Conservation (phyloP, 1,140 invertebrate species). For the Acromyrmex heyeri region DNA sequence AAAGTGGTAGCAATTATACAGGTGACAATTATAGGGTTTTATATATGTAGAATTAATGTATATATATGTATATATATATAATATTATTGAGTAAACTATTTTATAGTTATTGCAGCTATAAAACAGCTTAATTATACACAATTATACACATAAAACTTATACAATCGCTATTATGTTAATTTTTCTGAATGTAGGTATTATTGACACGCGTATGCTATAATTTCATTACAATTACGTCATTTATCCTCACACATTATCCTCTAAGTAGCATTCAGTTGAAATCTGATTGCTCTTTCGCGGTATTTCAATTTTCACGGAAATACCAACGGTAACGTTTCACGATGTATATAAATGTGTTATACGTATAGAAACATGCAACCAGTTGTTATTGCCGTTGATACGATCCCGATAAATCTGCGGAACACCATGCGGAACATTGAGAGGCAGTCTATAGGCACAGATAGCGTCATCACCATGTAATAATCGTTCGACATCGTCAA, state of each 20-base stretch:
- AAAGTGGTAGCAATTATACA: too few species aligned
- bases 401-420: conserved; percentile 53
- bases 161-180: too few species aligned
- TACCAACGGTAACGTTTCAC: not conserved
- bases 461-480: conserved; percentile 15
- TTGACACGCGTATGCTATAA: not conserved
- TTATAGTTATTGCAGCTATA: too few species aligned
- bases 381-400: conserved; percentile 62
- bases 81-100: too few species aligned
- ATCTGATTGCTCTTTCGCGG: not conserved
- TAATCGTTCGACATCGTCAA: conserved; percentile 22
- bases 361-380: conserved; percentile 4
- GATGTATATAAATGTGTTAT: not conserved
- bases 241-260: not conserved
- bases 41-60: too few species aligned
- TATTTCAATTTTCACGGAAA: conserved; percentile 27
- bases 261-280: not conserved
- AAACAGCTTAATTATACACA: too few species aligned
- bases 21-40: too few species aligned
- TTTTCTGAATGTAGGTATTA: too few species aligned
- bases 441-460: not conserved
- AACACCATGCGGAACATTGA: conserved; percentile 45
- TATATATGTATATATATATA: too few species aligned
- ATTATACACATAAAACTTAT: too few species aligned
- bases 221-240: not conserved